Evolutionary conservation across 2,888 invertebrate species (phyloP), one percentile per base, ranked within the genome.

Genomic region (Netelia inedita): DNA sequence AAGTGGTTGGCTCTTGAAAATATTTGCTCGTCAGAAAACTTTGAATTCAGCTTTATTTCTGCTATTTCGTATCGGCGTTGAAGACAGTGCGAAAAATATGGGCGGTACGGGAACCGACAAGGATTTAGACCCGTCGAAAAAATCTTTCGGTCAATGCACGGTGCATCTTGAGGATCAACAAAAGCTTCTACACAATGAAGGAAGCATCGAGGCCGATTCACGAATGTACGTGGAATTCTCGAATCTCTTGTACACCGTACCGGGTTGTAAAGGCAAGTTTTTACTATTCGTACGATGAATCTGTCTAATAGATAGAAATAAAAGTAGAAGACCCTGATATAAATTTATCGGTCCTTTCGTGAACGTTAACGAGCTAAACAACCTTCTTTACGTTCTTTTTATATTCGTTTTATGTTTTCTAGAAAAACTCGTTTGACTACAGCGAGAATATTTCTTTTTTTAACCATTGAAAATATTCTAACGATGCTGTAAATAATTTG

Each of bases 151-250:
- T 46, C 46, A 69, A 21, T 79, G 83, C 63, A 43, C 50, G 1
- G 53, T 85, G 50, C 65, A 23, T 14, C 8, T 85, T 1, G 73
- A 84, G 10, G 74, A 85, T 21, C 79, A 80, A 61, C 71, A 69
- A 14, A 81, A 82, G 21, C 66, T 85, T 14, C 50, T 85, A n/a
- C 55, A 79, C 63, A 61, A 65, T 19, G 78, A 85, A 19, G 28
- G 65, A 55, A 50, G 11, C 41, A 74, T 76, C 57, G 61, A 76
- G 21, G 57, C 71, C 21, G 57, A 78, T 41, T 69, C 82, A 0
- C 83, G 81, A 21, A 61, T 85, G 66, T 82, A 85, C 61, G 72
- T 89, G 28, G 88, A 88, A 83, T 89, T 89, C 74, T 66, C 76
- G 1, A 76, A 89, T 59, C 61, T 89, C 2, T 81, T n/a, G 57